Evolutionary conservation across 2,113 vertebrate genomes (phyloP).

Genomic region (Hyla sarda): DNA sequence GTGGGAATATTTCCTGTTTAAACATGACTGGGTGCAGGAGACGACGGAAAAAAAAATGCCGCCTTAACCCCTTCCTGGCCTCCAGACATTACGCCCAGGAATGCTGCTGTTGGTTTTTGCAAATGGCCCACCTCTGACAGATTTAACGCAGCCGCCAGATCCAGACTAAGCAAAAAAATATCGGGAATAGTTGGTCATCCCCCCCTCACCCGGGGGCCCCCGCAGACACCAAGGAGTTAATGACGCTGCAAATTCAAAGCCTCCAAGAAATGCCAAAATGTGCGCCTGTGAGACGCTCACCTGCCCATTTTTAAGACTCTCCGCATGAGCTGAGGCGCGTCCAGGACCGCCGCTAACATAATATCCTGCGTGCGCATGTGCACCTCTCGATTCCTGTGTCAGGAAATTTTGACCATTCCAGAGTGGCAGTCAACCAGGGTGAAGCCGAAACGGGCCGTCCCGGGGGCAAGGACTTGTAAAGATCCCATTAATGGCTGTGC

Average conservation of each 20-base stretch:
- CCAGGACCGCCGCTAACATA: background rate
- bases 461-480: slow-evolving; percentile 9
- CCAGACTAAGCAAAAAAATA: slow-evolving; percentile 33
- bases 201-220: background rate
- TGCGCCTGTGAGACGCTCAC: background rate
- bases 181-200: background rate
- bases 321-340: background rate
- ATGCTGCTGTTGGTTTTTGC: slow-evolving; percentile 49
- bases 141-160: slow-evolving; percentile 48
- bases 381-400: slow-evolving; percentile 18
- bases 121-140: slow-evolving; percentile 29
- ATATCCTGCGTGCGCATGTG: slow-evolving; percentile 34
- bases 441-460: background rate
- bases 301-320: slow-evolving; percentile 21
- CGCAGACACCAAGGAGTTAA: slow-evolving; percentile 27
- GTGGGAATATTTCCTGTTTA: slow-evolving; percentile 59
- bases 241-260: background rate
- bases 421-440: slow-evolving; percentile 22
- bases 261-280: background rate
- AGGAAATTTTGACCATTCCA: slow-evolving; percentile 52
- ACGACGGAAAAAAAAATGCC: slow-evolving; percentile 11
- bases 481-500: background rate
- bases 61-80: slow-evolving; percentile 35
- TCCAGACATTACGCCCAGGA: slow-evolving; percentile 2
- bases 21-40: slow-evolving; percentile 49